phyloP scores from a whole-genome alignment of 2,113 vertebrate species.

The Furnarius figulus region DNA sequence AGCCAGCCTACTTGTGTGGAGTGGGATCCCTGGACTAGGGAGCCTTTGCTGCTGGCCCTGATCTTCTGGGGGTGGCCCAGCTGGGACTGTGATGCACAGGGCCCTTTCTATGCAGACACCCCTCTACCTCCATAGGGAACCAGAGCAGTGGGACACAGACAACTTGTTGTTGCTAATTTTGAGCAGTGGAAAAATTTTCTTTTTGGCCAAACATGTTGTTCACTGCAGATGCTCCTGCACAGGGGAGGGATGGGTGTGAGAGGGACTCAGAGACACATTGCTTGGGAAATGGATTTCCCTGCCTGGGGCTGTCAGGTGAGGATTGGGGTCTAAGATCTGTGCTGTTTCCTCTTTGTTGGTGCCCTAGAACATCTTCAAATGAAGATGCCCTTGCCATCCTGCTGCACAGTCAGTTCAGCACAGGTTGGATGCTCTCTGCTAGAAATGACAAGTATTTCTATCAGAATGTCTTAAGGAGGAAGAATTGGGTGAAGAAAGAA shows the following conservation, averaged over 20 bases:
- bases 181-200: not conserved
- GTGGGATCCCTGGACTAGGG: not conserved
- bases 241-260: not conserved
- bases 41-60: not conserved
- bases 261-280: not conserved
- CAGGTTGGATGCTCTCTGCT: not conserved
- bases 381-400: not conserved
- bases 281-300: not conserved
- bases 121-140: not conserved
- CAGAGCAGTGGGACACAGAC: too few species aligned
- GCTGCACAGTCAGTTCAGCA: not conserved
- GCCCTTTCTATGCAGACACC: not conserved
- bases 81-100: fast-evolving
- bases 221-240: not conserved
- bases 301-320: not conserved
- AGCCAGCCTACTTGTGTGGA: not conserved
- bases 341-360: not conserved
- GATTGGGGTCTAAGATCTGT: not conserved
- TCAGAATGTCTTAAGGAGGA: not conserved
- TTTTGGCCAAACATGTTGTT: not conserved
- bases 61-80: not conserved
- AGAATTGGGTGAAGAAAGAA: not conserved
- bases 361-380: not conserved
- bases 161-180: not conserved
- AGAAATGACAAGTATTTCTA: not conserved